A percentile compares a stretch with the other conserved stretches of the same genome.
These are phyloP conservation scores for Aphidius ervi DNA, from an alignment of 1,140 invertebrate genomes.

Conservation along the genomic window DNA sequence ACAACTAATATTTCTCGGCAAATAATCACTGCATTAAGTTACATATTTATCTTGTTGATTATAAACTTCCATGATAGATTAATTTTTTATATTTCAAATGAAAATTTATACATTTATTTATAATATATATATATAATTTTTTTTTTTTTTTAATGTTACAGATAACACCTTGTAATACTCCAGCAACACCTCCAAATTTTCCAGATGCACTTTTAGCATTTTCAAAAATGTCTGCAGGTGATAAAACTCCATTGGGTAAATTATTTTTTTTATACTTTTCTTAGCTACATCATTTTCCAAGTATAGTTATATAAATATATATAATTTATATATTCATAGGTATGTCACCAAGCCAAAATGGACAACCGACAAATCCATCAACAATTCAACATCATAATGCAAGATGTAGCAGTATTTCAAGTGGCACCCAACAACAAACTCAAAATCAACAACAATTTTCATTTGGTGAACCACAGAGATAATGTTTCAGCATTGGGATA, in stretches of 20 bases:
- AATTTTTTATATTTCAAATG: too few species aligned
- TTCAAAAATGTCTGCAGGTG: conserved; percentile 71
- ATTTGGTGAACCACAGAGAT: conserved; percentile 48
- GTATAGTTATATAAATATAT: background rate
- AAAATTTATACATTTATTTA: too few species aligned
- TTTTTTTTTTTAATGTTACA: conserved; percentile 50
- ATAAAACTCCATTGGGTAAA: conserved; percentile 51
- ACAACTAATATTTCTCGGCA: too few species aligned
- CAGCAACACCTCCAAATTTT: conserved; percentile 85
- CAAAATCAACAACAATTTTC: conserved; percentile 44
- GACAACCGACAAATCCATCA: conserved; percentile 28
- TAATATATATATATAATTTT: conserved; percentile 1
- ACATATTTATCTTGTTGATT: too few species aligned
- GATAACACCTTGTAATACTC: conserved; percentile 84
- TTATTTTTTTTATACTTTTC: background rate
- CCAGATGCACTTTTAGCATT: conserved; percentile 80
- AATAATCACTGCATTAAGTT: too few species aligned
- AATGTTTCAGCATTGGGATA: conserved; percentile 26
- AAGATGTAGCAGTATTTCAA: conserved; percentile 46
- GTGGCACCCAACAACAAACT: conserved; percentile 37
- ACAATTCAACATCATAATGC: conserved; percentile 39
- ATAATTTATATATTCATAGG: conserved; percentile 31
- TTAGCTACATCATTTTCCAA: too few species aligned
- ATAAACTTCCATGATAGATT: too few species aligned
- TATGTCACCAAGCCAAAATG: conserved; percentile 51